These are phyloP conservation scores for Gordius sp. DNA, from an alignment of 2,888 invertebrate genomes.

Conservation along the genomic window DNA sequence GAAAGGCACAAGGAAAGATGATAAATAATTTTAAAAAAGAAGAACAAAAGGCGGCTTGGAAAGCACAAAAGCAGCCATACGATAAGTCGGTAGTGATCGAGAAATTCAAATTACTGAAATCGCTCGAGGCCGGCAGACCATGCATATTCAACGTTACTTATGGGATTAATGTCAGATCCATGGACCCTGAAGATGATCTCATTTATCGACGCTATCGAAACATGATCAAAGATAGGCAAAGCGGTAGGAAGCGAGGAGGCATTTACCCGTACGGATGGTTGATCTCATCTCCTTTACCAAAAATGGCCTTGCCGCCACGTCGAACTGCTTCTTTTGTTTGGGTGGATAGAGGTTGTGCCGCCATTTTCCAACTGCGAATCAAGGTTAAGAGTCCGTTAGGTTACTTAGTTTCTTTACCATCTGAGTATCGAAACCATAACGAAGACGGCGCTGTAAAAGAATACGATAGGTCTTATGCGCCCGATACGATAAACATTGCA, in stretches of 20 bases:
- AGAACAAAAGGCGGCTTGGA: too few species aligned
- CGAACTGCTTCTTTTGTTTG: constrained; percentile 1
- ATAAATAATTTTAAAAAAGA: too few species aligned
- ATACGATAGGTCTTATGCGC: too few species aligned
- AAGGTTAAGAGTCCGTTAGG: not conserved
- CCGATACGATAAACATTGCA: too few species aligned
- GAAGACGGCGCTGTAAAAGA: too few species aligned
- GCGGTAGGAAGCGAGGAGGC: too few species aligned
- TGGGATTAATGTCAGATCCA: not conserved
- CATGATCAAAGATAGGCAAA: too few species aligned
- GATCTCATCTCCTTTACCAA: too few species aligned
- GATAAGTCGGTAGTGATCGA: not conserved
- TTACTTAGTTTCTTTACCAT: not conserved
- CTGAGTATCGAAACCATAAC: too few species aligned
- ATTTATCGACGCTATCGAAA: not conserved
- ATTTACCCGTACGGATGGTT: too few species aligned
- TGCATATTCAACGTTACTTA: not conserved
- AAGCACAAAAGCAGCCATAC: too few species aligned
- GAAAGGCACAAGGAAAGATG: too few species aligned
- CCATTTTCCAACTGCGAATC: not conserved
- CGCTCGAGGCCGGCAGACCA: not conserved
- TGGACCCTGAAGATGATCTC: not conserved
- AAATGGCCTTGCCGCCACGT: not conserved
- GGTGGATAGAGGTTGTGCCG: constrained; percentile 10
- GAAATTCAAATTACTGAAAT: constrained; percentile 5